Evolutionary conservation across 2,113 vertebrate genomes (phyloP).

Genomic region (Lepus americanus): DNA sequence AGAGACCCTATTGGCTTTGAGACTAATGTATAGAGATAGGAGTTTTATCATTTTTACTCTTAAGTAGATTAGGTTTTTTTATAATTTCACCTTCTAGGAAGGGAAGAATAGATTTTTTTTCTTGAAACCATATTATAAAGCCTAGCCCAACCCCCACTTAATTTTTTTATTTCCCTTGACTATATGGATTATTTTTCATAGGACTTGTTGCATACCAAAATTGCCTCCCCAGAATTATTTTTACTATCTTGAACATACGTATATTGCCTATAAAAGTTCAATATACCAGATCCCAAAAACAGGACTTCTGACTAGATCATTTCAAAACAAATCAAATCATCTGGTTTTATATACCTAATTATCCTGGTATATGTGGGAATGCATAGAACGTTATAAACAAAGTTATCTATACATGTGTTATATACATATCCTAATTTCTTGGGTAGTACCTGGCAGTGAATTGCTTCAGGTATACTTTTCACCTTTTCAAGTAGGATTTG

Average conservation of each 20-base stretch:
- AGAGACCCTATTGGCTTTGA: not conserved
- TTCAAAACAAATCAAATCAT: conserved; percentile 4
- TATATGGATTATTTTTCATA: conserved; percentile 48
- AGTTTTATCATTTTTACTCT: conserved; percentile 9
- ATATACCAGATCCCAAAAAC: not conserved
- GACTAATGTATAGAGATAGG: not conserved
- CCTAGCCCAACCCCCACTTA: not conserved
- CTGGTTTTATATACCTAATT: not conserved
- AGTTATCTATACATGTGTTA: not conserved
- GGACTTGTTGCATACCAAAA: conserved; percentile 36
- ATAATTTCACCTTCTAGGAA: not conserved
- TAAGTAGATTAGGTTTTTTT: not conserved
- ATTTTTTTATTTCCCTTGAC: not conserved
- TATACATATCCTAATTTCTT: not conserved
- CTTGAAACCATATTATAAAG: conserved; percentile 36
- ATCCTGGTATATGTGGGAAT: not conserved
- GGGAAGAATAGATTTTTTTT: conserved; percentile 29
- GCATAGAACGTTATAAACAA: not conserved
- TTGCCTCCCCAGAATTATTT: not conserved
- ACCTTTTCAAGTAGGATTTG: conserved; percentile 9
- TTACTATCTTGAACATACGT: conserved; percentile 1
- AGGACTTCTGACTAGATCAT: conserved; percentile 8
- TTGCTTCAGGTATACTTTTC: conserved; percentile 5
- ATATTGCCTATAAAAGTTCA: conserved; percentile 32
- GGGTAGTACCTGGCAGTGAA: conserved; percentile 13